phyloP scores from a whole-genome alignment of 2,888 invertebrate species.

The Cyclophora punctaria region DNA sequence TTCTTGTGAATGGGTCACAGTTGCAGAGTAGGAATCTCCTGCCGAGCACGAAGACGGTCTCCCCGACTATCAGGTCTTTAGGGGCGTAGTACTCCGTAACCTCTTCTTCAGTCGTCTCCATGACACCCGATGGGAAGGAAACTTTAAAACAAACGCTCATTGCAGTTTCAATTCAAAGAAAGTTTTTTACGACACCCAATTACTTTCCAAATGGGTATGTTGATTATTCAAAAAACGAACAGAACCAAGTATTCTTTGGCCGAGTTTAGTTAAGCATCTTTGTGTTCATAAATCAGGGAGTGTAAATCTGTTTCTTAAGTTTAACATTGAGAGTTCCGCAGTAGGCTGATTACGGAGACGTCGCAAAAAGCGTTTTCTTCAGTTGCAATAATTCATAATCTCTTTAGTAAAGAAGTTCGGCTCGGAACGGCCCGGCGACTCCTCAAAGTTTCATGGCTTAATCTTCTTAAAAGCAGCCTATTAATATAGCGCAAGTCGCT shows the following conservation, averaged over 20 bases:
- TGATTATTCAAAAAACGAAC: too few species aligned
- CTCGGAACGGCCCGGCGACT: conserved; percentile 26
- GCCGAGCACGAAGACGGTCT: conserved; percentile 80
- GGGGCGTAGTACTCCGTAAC: conserved; percentile 86
- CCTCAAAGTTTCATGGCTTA: conserved; percentile 39
- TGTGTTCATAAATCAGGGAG: neutral
- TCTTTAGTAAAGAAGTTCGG: conserved; percentile 30
- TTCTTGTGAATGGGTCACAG: conserved; percentile 86
- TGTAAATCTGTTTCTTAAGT: conserved; percentile 2
- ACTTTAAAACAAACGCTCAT: conserved; percentile 34
- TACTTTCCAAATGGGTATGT: too few species aligned
- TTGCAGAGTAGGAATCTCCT: conserved; percentile 84
- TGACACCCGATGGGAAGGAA: conserved; percentile 77
- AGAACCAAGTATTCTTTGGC: too few species aligned
- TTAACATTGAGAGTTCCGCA: conserved; percentile 17
- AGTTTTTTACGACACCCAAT: too few species aligned
- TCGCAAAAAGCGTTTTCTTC: conserved; percentile 22
- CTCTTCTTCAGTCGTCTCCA: conserved; percentile 83
- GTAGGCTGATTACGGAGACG: conserved; percentile 23
- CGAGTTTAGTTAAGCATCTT: too few species aligned
- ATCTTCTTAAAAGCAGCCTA: conserved; percentile 38
- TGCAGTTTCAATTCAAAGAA: too few species aligned
- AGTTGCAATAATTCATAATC: conserved; percentile 40
- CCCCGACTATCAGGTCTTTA: conserved; percentile 83
- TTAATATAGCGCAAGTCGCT: conserved; percentile 32